These are phyloP conservation scores for Endotricha flammealis DNA, from an alignment of 2,888 invertebrate genomes.

Conservation along the genomic window DNA sequence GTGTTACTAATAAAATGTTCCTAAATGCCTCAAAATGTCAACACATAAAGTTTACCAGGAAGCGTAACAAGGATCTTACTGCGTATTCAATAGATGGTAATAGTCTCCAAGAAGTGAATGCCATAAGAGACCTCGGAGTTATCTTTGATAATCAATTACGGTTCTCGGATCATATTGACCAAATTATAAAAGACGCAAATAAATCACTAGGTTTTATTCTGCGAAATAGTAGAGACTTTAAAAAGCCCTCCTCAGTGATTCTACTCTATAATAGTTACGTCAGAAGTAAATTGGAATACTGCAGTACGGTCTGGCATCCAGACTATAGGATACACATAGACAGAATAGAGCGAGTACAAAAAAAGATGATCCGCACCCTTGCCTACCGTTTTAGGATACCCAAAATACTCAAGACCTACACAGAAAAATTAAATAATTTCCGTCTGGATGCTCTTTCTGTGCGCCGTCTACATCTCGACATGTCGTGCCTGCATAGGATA, in stretches of 20 bases:
- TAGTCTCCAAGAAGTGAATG: no score
- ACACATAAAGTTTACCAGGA: no score
- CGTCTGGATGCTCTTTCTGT: no score
- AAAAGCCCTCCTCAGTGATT: neutral
- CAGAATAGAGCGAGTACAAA: neutral
- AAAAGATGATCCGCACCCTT: neutral
- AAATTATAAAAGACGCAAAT: neutral
- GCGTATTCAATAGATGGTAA: no score
- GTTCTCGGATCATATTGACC: neutral
- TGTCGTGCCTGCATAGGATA: neutral
- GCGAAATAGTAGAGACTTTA: neutral
- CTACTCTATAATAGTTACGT: neutral
- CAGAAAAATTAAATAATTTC: no score
- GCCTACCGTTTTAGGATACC: no score
- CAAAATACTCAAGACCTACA: no score
- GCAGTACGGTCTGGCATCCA: neutral
- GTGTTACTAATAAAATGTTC: no score
- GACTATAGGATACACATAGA: neutral
- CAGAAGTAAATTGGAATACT: neutral
- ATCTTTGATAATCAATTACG: neutral
- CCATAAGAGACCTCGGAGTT: no score
- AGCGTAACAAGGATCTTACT: no score
- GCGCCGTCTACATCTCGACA: neutral
- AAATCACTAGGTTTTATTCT: constrained; percentile 1
- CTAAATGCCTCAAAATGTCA: neutral